phyloP scores from a whole-genome alignment of 2,888 invertebrate species.

The Unio delphinus region DNA sequence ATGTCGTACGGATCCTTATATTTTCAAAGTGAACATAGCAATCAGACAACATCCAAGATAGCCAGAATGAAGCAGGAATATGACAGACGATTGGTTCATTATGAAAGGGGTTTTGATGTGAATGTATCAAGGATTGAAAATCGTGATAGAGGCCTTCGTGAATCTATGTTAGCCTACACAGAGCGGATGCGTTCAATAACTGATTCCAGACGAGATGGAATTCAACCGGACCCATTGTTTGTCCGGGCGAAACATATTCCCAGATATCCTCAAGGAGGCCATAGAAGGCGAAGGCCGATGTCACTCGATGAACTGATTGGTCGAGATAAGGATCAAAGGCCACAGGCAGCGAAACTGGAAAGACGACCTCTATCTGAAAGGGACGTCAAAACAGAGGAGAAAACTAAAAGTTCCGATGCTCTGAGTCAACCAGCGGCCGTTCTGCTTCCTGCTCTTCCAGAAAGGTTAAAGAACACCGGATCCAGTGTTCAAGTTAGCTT shows the following conservation, averaged over 20 bases:
- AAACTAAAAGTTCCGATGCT: constrained; percentile 14
- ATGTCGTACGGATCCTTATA: constrained; percentile 40
- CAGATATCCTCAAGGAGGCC: constrained; percentile 29
- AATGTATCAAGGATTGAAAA: constrained; percentile 27
- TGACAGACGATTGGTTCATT: constrained; percentile 26
- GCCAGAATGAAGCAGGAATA: constrained; percentile 13
- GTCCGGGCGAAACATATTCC: constrained; percentile 48
- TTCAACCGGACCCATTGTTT: constrained; percentile 34
- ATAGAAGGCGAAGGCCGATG: constrained; percentile 40
- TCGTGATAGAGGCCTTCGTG: constrained; percentile 28
- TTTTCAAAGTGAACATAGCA: constrained; percentile 24
- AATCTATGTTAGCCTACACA: constrained; percentile 45
- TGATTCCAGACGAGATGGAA: constrained; percentile 21
- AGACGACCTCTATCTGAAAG: constrained; percentile 29
- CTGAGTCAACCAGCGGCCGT: constrained; percentile 19
- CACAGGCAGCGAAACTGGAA: constrained; percentile 9
- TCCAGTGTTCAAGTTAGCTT: constrained; percentile 47
- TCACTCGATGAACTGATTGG: constrained; percentile 52
- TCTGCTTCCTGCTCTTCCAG: constrained; percentile 32
- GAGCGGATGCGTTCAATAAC: constrained; percentile 39
- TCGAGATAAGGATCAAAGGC: constrained; percentile 21
- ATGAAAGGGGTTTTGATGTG: constrained; percentile 43
- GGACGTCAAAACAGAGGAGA: constrained; percentile 23
- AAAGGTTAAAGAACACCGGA: constrained; percentile 29
- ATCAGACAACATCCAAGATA: constrained; percentile 15